phyloP scores from a whole-genome alignment of 2,113 vertebrate species.

The Daphoenositta chrysoptera region DNA sequence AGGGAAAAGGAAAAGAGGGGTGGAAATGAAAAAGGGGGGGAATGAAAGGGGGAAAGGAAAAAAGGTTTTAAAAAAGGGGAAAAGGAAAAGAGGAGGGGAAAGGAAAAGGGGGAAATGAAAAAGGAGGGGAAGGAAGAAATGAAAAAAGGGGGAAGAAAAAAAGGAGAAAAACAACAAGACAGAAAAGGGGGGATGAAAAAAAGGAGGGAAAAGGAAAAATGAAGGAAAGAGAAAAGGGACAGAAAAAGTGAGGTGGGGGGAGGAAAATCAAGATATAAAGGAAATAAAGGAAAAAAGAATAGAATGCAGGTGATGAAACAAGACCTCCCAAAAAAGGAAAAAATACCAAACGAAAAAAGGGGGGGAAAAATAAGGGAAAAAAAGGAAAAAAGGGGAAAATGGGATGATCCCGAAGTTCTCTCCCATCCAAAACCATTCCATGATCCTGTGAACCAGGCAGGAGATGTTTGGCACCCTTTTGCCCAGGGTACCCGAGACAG shows the following conservation, averaged over 20 bases:
- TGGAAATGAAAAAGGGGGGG: too few species aligned
- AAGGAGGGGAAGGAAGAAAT: too few species aligned
- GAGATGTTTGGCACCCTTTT: background rate
- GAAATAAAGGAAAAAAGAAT: background rate
- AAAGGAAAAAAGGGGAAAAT: accelerated
- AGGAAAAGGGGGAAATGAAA: background rate
- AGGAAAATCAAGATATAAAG: background rate
- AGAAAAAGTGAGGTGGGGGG: accelerated
- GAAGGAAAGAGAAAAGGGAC: background rate
- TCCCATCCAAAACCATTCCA: background rate
- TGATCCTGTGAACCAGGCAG: background rate
- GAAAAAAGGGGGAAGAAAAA: background rate
- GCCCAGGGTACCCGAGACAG: background rate
- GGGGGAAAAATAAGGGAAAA: accelerated
- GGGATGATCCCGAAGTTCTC: background rate
- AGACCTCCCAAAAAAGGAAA: accelerated
- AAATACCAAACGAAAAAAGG: too few species aligned
- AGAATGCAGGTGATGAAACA: too few species aligned
- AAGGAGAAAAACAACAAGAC: too few species aligned
- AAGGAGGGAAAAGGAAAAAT: accelerated
- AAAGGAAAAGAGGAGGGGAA: too few species aligned
- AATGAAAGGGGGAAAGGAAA: accelerated
- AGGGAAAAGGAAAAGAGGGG: too few species aligned
- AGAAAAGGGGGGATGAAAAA: too few species aligned
- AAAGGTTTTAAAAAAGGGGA: background rate